Percentiles rank a stretch among this genome's conserved stretches.
These are phyloP conservation scores for Phylloscopus whistleri DNA, from an alignment of 2,113 vertebrate species.

Conservation along the genomic window DNA sequence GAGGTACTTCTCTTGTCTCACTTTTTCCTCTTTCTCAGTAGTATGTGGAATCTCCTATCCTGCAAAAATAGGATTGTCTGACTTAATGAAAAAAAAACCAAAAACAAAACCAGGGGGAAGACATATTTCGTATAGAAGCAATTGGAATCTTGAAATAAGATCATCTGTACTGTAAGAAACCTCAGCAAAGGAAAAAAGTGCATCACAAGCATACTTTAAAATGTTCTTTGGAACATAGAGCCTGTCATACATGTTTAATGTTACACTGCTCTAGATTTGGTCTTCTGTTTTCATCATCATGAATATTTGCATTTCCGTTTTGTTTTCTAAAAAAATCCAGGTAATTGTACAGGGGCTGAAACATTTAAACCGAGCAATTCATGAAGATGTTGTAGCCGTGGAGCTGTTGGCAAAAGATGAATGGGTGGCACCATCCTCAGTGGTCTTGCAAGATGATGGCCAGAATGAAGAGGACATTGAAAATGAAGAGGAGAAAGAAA, in stretches of 20 bases:
- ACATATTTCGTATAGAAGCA: neutral
- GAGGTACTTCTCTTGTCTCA: neutral
- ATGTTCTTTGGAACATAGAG: neutral
- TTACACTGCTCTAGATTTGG: neutral
- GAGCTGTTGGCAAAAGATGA: slow-evolving; percentile 81
- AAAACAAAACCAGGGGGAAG: neutral
- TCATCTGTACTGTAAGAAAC: neutral
- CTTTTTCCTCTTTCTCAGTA: neutral
- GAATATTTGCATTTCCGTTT: neutral
- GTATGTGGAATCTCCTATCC: neutral
- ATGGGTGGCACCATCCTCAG: slow-evolving; percentile 88
- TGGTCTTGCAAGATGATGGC: slow-evolving; percentile 90
- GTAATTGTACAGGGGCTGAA: slow-evolving; percentile 91
- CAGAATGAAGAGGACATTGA: slow-evolving; percentile 81
- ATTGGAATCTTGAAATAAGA: neutral
- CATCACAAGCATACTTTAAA: neutral
- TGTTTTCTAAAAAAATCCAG: slow-evolving; percentile 65
- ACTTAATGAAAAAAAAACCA: neutral
- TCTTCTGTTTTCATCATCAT: neutral
- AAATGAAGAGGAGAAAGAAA: slow-evolving; percentile 80
- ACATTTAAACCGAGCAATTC: slow-evolving; percentile 89
- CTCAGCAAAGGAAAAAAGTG: neutral
- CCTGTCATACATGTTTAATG: neutral
- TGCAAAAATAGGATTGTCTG: neutral
- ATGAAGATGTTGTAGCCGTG: slow-evolving; percentile 93